Evolutionary conservation across 2,888 invertebrate genomes (phyloP), one percentile per base, ranked within the genome.

Genomic region (Nycteola revayana): DNA sequence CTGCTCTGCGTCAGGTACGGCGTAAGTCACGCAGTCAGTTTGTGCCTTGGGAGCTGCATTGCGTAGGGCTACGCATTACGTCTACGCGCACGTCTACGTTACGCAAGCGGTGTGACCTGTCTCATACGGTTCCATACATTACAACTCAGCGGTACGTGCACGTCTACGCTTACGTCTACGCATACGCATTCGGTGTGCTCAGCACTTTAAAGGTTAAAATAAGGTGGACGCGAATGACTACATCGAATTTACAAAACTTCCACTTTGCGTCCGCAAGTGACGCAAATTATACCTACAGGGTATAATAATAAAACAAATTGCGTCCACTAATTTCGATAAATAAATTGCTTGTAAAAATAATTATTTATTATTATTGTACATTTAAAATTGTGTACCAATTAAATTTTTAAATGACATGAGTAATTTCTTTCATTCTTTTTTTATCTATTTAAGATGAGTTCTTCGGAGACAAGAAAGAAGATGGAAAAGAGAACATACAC

Each of bases 151-250:
- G n/a, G n/a, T n/a, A n/a, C n/a, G n/a, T n/a, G n/a, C n/a, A n/a
- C n/a, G n/a, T n/a, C n/a, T n/a, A n/a, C n/a, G n/a, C n/a, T n/a
- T n/a, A n/a, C n/a, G n/a, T n/a, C n/a, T n/a, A n/a, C n/a, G n/a
- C n/a, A n/a, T n/a, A n/a, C n/a, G n/a, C n/a, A n/a, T n/a, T n/a
- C n/a, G n/a, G n/a, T n/a, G n/a, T n/a, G n/a, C n/a, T n/a, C n/a
- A n/a, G n/a, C n/a, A n/a, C n/a, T 14, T 14, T 14, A 26, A 26
- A 8, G 23, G 9, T 14, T 34, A 23, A 26, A 17, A 29, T 29
- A 11, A 38, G 32, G 38, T 38, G 32, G 38, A 38, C 38, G 38
- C 32, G 32, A 38, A 38, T 32, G 28, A 32, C 38, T 38, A 38
- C 38, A 38, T 18, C 38, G 25, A 38, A 32, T 29, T 38, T 38